A percentile compares a stretch with the other conserved stretches of the same genome.
Evolutionary conservation across 2,888 invertebrate species (phyloP).

Genomic region (Lasioglossum morio): DNA sequence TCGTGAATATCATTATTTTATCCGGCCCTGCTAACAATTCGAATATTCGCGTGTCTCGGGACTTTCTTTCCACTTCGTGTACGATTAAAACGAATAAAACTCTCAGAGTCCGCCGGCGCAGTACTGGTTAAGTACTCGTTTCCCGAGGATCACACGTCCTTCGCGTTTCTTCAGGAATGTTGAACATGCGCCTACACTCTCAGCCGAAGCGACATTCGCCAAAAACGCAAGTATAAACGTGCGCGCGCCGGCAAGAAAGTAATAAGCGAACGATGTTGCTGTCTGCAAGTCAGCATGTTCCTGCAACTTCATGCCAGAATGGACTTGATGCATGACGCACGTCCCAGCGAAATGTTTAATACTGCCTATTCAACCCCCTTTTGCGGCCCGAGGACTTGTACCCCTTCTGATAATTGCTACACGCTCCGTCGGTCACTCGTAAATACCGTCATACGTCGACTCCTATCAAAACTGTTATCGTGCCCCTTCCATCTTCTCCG

Average conservation of each 20-base stretch:
- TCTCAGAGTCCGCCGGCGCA: not conserved
- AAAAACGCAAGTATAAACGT: not conserved
- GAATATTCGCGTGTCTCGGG: not conserved
- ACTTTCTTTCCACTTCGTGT: not conserved
- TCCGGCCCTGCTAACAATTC: not conserved
- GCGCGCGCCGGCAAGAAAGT: constrained; percentile 37
- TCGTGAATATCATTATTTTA: constrained; percentile 23
- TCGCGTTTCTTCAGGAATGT: constrained; percentile 49
- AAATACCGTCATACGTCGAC: not conserved
- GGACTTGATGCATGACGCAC: constrained; percentile 17
- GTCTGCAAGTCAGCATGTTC: constrained; percentile 28
- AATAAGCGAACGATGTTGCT: constrained; percentile 44
- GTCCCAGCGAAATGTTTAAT: constrained; percentile 23
- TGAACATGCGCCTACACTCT: constrained; percentile 52
- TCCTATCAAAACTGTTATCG: not conserved
- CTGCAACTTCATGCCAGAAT: constrained; percentile 18
- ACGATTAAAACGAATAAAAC: constrained; percentile 13
- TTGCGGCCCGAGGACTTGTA: too few species aligned
- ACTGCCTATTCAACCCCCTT: constrained; percentile 11
- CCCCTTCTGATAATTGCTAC: constrained; percentile 23
- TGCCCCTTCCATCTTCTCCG: not conserved
- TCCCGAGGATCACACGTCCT: constrained; percentile 36
- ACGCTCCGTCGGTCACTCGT: not conserved
- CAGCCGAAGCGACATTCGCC: constrained; percentile 35
- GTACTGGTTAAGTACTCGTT: constrained; percentile 43